phyloP scores from a whole-genome alignment of 2,113 vertebrate species.

The Dolichallabes microphthalmus region DNA sequence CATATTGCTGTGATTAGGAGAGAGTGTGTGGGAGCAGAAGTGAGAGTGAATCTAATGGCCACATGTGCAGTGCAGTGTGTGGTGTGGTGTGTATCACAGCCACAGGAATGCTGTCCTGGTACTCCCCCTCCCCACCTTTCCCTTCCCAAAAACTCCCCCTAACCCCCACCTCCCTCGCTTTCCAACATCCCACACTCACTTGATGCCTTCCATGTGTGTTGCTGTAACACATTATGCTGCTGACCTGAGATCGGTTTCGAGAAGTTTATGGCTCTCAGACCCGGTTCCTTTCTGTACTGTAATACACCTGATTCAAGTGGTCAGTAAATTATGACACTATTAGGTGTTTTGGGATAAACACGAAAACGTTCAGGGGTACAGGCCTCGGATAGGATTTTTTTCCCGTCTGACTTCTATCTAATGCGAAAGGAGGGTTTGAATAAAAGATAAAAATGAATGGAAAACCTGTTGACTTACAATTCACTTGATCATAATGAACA shows the following conservation, averaged over 20 bases:
- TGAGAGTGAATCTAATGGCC: conserved; percentile 18
- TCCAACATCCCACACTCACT: conserved; percentile 17
- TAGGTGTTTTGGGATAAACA: neutral
- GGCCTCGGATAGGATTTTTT: neutral
- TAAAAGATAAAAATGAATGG: neutral
- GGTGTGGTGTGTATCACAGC: conserved; percentile 40
- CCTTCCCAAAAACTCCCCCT: neutral
- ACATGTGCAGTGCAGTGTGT: conserved; percentile 35
- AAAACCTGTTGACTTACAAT: neutral
- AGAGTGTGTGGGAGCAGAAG: conserved; percentile 20
- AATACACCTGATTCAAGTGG: conserved; percentile 6
- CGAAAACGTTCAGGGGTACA: neutral
- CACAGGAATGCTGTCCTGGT: conserved; percentile 38
- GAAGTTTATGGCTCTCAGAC: neutral
- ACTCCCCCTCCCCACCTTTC: neutral
- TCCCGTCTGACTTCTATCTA: neutral
- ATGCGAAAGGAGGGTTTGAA: neutral
- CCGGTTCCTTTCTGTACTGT: neutral
- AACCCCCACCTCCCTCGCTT: neutral
- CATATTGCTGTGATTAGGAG: conserved; percentile 31
- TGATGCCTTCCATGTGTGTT: conserved; percentile 45
- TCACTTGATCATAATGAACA: neutral
- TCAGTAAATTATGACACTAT: neutral
- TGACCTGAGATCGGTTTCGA: conserved; percentile 17
- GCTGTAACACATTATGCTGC: conserved; percentile 9